Base-by-base conservation (phyloP, 2,888 invertebrate genomes). In the Mythimna impura region DNA sequence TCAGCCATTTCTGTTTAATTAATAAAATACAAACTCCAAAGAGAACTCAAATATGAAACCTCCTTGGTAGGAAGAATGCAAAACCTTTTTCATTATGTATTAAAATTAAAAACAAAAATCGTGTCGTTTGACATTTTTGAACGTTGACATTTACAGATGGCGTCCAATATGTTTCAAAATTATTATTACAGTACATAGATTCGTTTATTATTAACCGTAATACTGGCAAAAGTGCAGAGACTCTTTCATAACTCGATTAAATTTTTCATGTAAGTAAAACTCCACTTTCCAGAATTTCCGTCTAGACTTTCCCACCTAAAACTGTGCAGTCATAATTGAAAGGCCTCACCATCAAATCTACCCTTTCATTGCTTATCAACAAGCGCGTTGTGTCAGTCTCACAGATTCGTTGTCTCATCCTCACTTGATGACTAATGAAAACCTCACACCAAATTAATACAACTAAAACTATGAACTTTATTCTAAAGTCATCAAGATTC, bases 381-480 rank as follows among this genome's bases (percentile, higher is more conserved):
- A 89, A 30, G 91, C 89, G 89, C 92, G 93, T 94, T 94, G 92
- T 94, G 93, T 89, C 94, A 94, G 92, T 92, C 92, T 91, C 89
- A 91, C 93, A 92, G 89, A 93, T 90, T 89, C 92, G 90, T 91
- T 93, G 88, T 91, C 89, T 86, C 89, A 77, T 90, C 92, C 92
- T 90, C 90, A 82, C 86, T 91, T 89, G 89, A 93, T 92, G 91
- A 93, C 92, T 93, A 93, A 93, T 94, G 91, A 92, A 93, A 93
- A 91, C 90, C 88, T 90, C 79, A 74, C 78, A 71, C 75, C 66
- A 47, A 63, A 43, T 71, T 52, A 34, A 47, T 66, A 43, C 54
- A 54, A 55, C 66, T 20, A 50, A 36, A 61, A 63, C n/a, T 61
- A 70, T 75, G 68, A 9, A 75, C 89, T 76, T 75, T 91, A 88